Evolutionary conservation across 2,113 vertebrate genomes (phyloP), one percentile per base, ranked within the genome.

Genomic region (Chaetura pelagica): DNA sequence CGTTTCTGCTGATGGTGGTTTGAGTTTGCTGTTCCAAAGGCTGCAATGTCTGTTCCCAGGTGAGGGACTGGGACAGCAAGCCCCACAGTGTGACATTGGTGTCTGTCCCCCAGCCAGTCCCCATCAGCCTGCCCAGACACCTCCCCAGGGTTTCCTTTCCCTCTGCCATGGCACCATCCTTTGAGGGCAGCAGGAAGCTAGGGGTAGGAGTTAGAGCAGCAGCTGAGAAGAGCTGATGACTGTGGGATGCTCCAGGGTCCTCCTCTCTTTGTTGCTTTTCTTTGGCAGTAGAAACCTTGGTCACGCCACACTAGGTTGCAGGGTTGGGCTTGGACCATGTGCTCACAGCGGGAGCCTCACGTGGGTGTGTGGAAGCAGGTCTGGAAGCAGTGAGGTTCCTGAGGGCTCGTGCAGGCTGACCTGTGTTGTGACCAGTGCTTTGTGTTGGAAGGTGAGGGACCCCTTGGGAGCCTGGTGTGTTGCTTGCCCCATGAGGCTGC

Each of bases 291-390:
- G 44, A 30, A 76, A 4, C 21, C 22, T 21, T 17, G 49, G 4
- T 64, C 16, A 10, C 32, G 4, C 9, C 15, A 1, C 18, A 2
- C 19, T 11, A 13, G 44, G 59, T 21, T 92, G 40, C 7, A 9
- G 42, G 6, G 42, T 40, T 0, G 10, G 46, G 8, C 34, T 49
- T 81, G 74, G 72, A 1, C 16, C 3, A 0, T 0, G 18, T 1
- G 13, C 15, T 67, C 5, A 5, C 13, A 38, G 23, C 15, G 0
- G 1, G 16, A 63, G 35, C 7, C 0, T 7, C 4, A 12, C 0
- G 0, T 15, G 40, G 30, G 13, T 3, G 2, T 8, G 15, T 22
- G 66, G 71, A n/a, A 42, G 40, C 40, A 32, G 40, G 19, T 32
- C 62, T 63, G 72, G 32, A 27, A 34, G 38, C 72, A 12, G 4